Evolutionary conservation across 2,888 invertebrate genomes (phyloP).

Genomic region (Monoplex corrugatus): DNA sequence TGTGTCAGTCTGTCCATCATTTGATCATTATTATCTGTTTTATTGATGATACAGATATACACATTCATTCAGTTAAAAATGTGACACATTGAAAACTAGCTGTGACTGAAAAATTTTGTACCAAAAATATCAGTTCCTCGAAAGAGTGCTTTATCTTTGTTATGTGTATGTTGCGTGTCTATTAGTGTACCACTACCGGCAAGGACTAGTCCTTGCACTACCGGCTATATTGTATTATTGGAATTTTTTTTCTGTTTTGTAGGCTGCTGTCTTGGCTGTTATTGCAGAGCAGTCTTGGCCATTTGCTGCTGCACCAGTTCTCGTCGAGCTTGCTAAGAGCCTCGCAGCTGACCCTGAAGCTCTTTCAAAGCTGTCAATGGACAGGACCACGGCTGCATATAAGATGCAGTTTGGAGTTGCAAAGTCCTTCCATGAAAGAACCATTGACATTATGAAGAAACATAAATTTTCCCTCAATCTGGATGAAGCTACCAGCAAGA

Average conservation of each 20-base stretch:
- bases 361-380: conserved; percentile 47
- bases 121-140: too few relatives aligned
- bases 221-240: too few relatives aligned
- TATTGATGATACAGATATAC: too few relatives aligned
- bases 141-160: too few relatives aligned
- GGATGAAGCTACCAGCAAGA: not conserved
- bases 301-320: not conserved
- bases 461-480: not conserved
- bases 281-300: conserved; percentile 13
- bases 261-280: conserved; percentile 14
- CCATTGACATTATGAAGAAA: not conserved
- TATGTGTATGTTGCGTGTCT: too few relatives aligned
- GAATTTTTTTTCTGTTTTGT: not conserved
- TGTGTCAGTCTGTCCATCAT: too few relatives aligned
- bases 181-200: too few relatives aligned
- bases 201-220: too few relatives aligned
- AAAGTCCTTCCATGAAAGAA: conserved; percentile 35
- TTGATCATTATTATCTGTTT: too few relatives aligned
- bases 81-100: too few relatives aligned
- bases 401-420: conserved; percentile 50
- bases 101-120: too few relatives aligned
- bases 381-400: conserved; percentile 52
- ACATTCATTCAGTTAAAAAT: too few relatives aligned
- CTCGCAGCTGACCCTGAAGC: conserved; percentile 45
- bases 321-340: not conserved